Evolutionary conservation across 2,888 invertebrate species (phyloP).

Genomic region (Tanaodytes sp.): DNA sequence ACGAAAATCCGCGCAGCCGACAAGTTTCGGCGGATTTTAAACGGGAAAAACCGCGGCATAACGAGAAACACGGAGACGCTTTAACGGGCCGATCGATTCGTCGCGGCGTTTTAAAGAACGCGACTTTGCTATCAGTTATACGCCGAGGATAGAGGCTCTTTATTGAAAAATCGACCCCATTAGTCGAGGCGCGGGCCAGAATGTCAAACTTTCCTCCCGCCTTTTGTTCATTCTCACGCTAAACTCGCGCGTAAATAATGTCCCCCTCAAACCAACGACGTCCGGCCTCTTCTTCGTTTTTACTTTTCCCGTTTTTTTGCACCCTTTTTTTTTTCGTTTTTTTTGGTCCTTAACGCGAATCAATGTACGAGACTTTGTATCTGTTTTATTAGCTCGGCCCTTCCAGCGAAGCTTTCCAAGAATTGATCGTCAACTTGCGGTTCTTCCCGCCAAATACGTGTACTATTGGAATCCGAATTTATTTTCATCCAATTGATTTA

Average conservation of each 20-base stretch:
- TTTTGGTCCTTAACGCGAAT: conserved; percentile 20
- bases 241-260: conserved; percentile 46
- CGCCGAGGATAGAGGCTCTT: conserved; percentile 62
- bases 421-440: neutral
- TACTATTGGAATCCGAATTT: neutral
- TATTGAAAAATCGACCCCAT: conserved; percentile 73
- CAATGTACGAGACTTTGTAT: conserved; percentile 17
- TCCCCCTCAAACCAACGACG: conserved; percentile 24
- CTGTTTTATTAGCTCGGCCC: conserved; percentile 7
- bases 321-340: neutral
- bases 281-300: conserved; percentile 10
- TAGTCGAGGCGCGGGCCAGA: conserved; percentile 59
- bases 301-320: neutral
- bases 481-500: neutral
- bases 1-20: conserved; percentile 23
- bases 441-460: conserved; percentile 1
- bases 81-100: conserved; percentile 62
- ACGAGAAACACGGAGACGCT: conserved; percentile 60
- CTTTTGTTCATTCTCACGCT: conserved; percentile 56
- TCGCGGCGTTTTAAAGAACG: conserved; percentile 33
- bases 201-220: conserved; percentile 57
- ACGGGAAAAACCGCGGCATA: conserved; percentile 34
- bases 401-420: neutral
- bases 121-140: conserved; percentile 33
- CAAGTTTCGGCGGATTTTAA: conserved; percentile 28